These are phyloP conservation scores for Scrobipalpa costella DNA, from an alignment of 2,888 invertebrate genomes.

Conservation along the genomic window DNA sequence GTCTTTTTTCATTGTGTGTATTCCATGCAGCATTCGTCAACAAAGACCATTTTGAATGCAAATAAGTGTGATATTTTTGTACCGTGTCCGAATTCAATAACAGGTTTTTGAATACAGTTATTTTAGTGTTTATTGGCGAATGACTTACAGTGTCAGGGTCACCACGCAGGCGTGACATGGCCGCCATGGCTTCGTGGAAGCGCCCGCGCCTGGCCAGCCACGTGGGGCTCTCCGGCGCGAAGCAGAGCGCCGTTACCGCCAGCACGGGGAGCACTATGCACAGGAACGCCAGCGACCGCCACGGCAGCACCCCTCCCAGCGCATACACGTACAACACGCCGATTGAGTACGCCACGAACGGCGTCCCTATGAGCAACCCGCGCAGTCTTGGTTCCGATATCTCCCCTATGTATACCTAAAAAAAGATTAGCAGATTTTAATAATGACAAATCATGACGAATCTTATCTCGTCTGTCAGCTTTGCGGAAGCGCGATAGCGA, in stretches of 20 bases:
- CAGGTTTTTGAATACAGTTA: too few relatives aligned
- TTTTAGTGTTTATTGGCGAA: too few relatives aligned
- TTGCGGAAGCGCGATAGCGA: background rate
- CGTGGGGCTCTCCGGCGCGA: constrained; percentile 88
- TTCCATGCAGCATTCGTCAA: too few relatives aligned
- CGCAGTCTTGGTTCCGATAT: constrained; percentile 87
- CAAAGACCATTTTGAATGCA: too few relatives aligned
- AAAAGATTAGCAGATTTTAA: constrained; percentile 32
- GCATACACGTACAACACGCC: constrained; percentile 88
- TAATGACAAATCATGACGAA: background rate
- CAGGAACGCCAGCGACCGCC: constrained; percentile 86
- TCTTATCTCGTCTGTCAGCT: background rate
- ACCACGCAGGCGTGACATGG: constrained; percentile 83
- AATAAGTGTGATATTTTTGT: too few relatives aligned
- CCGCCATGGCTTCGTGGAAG: constrained; percentile 77
- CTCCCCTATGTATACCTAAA: constrained; percentile 88
- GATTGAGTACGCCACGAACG: constrained; percentile 87
- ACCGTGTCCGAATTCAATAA: too few relatives aligned
- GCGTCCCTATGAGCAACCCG: constrained; percentile 85
- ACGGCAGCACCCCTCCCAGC: constrained; percentile 84
- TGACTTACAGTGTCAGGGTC: constrained; percentile 78
- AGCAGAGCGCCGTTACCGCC: constrained; percentile 82
- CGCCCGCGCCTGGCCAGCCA: constrained; percentile 85
- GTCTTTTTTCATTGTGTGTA: too few relatives aligned
- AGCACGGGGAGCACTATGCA: constrained; percentile 82